phyloP scores from a whole-genome alignment of 1,140 invertebrate genomes.

The Cyrtorhinus lividipennis region DNA sequence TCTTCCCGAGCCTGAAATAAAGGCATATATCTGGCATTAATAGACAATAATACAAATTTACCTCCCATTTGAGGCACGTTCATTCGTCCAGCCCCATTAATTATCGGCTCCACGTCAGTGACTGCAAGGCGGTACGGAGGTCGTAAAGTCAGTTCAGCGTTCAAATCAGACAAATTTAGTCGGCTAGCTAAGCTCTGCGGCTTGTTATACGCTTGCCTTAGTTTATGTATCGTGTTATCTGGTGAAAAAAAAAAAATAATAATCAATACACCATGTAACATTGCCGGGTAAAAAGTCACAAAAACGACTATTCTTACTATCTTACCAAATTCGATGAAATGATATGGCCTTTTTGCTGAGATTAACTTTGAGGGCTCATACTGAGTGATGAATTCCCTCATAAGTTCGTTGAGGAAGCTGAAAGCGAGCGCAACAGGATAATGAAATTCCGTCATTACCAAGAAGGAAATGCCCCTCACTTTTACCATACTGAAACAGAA shows the following conservation, averaged over 20 bases:
- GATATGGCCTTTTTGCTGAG: conserved; percentile 30
- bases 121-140: conserved; percentile 30
- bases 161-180: conserved; percentile 31
- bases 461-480: conserved; percentile 29
- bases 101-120: conserved; percentile 28
- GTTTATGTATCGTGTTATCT: conserved; percentile 32
- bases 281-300: background rate
- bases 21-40: too few species aligned
- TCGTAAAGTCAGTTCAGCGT: conserved; percentile 30
- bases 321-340: conserved; percentile 35
- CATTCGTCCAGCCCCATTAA: conserved; percentile 21
- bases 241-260: conserved; percentile 20
- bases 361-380: conserved; percentile 30
- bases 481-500: conserved; percentile 31
- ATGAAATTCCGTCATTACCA: conserved; percentile 31
- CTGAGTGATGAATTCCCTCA: conserved; percentile 31
- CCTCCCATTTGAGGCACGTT: conserved; percentile 23
- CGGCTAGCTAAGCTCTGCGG: conserved; percentile 30
- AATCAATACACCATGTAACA: too few species aligned
- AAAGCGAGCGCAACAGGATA: conserved; percentile 33
- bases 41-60: too few species aligned
- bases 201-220: conserved; percentile 32
- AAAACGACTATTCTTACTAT: background rate
- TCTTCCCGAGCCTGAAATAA: too few species aligned
- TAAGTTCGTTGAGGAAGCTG: conserved; percentile 35